These are phyloP conservation scores for Bubo bubo DNA, from an alignment of 2,113 vertebrate genomes.

Conservation along the genomic window DNA sequence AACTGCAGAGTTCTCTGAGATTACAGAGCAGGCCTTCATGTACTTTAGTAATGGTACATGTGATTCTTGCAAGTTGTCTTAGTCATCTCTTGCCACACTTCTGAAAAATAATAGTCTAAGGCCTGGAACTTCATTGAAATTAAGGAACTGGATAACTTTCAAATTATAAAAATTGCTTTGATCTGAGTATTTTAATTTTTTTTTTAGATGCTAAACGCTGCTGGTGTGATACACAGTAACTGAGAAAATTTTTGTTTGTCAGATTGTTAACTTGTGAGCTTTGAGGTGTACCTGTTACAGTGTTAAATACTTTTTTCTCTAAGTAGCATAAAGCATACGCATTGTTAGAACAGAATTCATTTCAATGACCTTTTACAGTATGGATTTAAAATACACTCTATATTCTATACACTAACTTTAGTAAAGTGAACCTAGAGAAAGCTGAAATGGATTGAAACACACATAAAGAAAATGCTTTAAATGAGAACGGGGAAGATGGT, in stretches of 20 bases:
- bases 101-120: background rate
- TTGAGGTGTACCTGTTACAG: background rate
- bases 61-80: slow-evolving; percentile 33
- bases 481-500: background rate
- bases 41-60: background rate
- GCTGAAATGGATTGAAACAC: background rate
- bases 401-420: background rate
- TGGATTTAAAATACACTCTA: background rate
- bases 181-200: background rate
- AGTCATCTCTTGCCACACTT: slow-evolving; percentile 22
- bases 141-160: background rate
- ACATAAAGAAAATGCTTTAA: background rate
- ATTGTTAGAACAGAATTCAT: background rate
- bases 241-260: background rate
- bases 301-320: background rate
- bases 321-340: background rate
- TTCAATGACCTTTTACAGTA: background rate
- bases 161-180: background rate
- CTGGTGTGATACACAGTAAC: background rate
- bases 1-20: background rate
- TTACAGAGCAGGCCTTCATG: background rate
- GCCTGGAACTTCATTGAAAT: background rate
- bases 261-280: background rate
- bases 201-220: background rate
- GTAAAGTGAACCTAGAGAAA: background rate